Conservation (phyloP, 1,140 invertebrate genomes). For the Caenorhabditis inopinata region DNA sequence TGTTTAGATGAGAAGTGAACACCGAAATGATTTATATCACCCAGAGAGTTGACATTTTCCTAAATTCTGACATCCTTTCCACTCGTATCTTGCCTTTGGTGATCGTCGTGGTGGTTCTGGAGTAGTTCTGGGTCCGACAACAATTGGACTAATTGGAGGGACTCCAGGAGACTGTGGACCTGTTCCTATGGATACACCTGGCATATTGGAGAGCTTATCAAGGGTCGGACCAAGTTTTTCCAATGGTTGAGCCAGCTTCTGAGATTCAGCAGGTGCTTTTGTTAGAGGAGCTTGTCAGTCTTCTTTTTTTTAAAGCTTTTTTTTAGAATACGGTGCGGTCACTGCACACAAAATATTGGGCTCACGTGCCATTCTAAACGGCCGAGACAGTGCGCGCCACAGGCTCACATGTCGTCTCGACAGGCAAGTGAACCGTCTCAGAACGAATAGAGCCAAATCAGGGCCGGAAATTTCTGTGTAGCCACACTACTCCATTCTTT, state of each 20-base stretch:
- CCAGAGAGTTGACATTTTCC: slow-evolving; percentile 13
- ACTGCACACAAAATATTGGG: too few relatives aligned
- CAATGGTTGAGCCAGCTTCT: neutral
- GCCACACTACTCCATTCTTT: too few relatives aligned
- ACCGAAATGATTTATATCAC: neutral
- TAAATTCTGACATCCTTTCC: slow-evolving; percentile 3
- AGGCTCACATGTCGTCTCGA: too few relatives aligned
- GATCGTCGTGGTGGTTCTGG: slow-evolving; percentile 4
- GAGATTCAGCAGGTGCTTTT: neutral
- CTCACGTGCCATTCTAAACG: too few relatives aligned
- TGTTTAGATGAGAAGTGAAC: neutral
- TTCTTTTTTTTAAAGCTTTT: too few relatives aligned
- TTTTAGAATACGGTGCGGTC: too few relatives aligned
- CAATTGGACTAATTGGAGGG: slow-evolving; percentile 5
- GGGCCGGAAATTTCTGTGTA: too few relatives aligned
- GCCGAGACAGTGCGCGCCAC: too few relatives aligned
- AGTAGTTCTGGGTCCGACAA: neutral
- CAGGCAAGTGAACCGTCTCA: too few relatives aligned
- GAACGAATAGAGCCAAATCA: too few relatives aligned
- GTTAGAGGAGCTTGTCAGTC: too few relatives aligned
- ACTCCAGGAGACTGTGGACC: neutral
- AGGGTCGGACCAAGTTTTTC: slow-evolving; percentile 11
- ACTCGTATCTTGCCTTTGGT: slow-evolving; percentile 12
- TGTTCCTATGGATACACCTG: neutral
- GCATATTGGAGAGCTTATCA: neutral